A percentile compares a stretch with the other conserved stretches of the same genome.
Conservation (phyloP, 2,888 invertebrate species). For the Harpalus rufipes region DNA sequence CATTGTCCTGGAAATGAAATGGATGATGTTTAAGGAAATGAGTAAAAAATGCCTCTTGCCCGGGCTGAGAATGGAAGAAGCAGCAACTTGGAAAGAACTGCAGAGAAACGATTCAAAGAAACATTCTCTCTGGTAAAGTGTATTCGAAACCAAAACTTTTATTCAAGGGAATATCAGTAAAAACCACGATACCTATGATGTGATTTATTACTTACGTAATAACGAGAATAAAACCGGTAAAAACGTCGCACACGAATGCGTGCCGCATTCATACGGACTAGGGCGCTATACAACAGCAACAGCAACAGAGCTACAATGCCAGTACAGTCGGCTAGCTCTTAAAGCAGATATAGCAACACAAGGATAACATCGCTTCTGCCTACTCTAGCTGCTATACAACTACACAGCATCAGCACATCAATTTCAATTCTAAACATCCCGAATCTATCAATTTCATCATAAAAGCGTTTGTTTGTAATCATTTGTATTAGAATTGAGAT, state of each 20-base stretch:
- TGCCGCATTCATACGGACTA: constrained; percentile 25
- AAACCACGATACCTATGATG: constrained; percentile 47
- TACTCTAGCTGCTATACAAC: neutral
- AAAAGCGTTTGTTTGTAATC: constrained; percentile 6
- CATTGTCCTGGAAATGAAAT: constrained; percentile 5
- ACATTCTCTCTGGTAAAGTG: constrained; percentile 25
- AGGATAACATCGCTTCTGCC: neutral
- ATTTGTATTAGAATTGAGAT: neutral
- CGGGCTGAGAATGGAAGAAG: neutral
- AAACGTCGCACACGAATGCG: constrained; percentile 37
- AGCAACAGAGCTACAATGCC: neutral
- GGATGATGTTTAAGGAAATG: constrained; percentile 10
- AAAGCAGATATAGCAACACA: constrained; percentile 35
- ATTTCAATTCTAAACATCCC: constrained; percentile 14
- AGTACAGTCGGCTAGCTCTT: constrained; percentile 15
- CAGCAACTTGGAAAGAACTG: constrained; percentile 7
- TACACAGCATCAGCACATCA: neutral
- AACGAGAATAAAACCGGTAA: constrained; percentile 44
- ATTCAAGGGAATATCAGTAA: constrained; percentile 38
- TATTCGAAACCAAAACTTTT: constrained; percentile 50
- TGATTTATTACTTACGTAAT: constrained; percentile 52
- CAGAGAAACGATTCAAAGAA: constrained; percentile 30
- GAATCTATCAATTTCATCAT: constrained; percentile 6
- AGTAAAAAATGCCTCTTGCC: constrained; percentile 1
- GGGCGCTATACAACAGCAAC: constrained; percentile 1